Conservation (phyloP, 2,797 vertebrate species). For the Coranthus polyacanthus region DNA sequence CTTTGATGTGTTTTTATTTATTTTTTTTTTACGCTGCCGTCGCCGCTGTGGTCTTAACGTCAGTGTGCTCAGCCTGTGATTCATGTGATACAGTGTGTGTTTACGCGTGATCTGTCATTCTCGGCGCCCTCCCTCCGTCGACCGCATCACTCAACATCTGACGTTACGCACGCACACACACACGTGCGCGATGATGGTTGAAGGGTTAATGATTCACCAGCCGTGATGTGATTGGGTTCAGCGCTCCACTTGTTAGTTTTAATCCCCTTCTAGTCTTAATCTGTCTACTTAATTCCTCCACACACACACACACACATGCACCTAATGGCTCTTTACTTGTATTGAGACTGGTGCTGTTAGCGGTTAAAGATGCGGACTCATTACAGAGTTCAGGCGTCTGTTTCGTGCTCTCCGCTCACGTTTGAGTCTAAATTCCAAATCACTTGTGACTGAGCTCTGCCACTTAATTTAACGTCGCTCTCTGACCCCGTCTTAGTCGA, state of each 20-base stretch:
- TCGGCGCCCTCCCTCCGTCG: slow-evolving; percentile 50
- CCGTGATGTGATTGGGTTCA: slow-evolving; percentile 64
- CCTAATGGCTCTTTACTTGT: slow-evolving; percentile 10
- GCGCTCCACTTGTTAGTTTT: slow-evolving; percentile 63
- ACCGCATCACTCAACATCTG: slow-evolving; percentile 53
- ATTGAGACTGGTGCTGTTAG: slow-evolving; percentile 35
- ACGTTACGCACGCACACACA: neutral
- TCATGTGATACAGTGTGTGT: slow-evolving; percentile 38
- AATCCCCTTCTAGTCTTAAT: slow-evolving; percentile 72
- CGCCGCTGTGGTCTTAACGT: slow-evolving; percentile 44
- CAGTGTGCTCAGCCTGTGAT: slow-evolving; percentile 44
- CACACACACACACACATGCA: slow-evolving; percentile 30
- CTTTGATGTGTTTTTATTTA: slow-evolving; percentile 12
- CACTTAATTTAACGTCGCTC: neutral
- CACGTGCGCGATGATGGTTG: no score
- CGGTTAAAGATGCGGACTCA: slow-evolving; percentile 11
- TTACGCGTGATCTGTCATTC: slow-evolving; percentile 26
- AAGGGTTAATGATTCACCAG: slow-evolving; percentile 69
- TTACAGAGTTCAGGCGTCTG: slow-evolving; percentile 28
- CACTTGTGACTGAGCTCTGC: neutral
- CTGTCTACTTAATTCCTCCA: slow-evolving; percentile 56
- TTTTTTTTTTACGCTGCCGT: slow-evolving; percentile 18
- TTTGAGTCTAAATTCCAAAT: slow-evolving; percentile 7
- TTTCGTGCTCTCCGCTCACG: slow-evolving; percentile 21
- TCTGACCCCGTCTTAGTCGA: slow-evolving; percentile 6